Conservation (phyloP, 64 coral and sea anemone species). For the Stichodactyla helianthus region DNA sequence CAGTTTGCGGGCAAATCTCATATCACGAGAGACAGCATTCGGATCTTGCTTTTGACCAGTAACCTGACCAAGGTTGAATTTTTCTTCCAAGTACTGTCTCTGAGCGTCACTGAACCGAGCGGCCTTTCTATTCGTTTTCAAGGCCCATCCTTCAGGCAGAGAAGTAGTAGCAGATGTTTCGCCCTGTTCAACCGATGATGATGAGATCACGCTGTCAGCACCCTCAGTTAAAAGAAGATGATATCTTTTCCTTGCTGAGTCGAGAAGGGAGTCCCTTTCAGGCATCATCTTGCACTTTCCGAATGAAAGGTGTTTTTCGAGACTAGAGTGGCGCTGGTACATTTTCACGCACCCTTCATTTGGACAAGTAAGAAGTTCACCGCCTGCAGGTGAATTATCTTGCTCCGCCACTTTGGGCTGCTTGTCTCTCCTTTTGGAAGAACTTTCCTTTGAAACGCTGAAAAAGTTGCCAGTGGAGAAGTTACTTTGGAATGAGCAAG, state of each 20-base stretch:
- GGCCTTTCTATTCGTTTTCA: constrained; percentile 19
- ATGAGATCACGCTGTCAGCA: background rate
- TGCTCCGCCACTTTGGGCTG: background rate
- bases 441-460: too few species aligned
- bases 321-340: constrained; percentile 36
- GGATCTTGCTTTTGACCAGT: constrained; percentile 60
- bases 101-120: constrained; percentile 53
- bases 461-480: too few species aligned
- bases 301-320: constrained; percentile 38
- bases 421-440: too few species aligned
- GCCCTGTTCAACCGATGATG: background rate
- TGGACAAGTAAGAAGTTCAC: constrained; percentile 15
- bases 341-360: constrained; percentile 17
- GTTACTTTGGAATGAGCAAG: too few species aligned
- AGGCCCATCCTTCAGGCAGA: constrained; percentile 36
- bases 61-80: constrained; percentile 58
- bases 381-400: constrained; percentile 16
- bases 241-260: constrained; percentile 42
- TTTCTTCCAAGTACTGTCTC: constrained; percentile 53
- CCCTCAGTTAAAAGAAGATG: background rate
- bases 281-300: constrained; percentile 32
- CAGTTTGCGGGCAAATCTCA: constrained; percentile 27
- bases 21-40: constrained; percentile 48
- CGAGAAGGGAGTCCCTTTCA: constrained; percentile 35
- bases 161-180: background rate